Conservation (phyloP, 2,113 vertebrate species). For the Hipposideros armiger region DNA sequence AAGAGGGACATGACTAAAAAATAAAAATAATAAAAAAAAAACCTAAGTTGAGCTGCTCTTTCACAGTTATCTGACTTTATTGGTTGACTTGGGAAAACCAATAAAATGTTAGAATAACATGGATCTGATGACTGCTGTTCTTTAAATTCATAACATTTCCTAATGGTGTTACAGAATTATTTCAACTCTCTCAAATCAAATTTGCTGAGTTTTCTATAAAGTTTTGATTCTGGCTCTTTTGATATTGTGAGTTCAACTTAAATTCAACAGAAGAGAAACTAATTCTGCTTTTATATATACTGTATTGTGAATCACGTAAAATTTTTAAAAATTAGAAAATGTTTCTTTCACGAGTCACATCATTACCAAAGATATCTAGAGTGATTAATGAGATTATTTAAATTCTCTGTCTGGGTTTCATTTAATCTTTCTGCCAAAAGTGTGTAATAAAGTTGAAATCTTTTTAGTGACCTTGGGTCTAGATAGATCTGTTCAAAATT, state of each 20-base stretch:
- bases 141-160: conserved; percentile 1
- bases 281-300: background rate
- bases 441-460: conserved; percentile 30
- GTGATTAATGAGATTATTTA: conserved; percentile 30
- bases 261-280: conserved; percentile 45
- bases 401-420: background rate
- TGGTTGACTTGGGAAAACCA: background rate
- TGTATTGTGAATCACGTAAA: background rate
- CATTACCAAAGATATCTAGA: background rate
- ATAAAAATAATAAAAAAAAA: background rate
- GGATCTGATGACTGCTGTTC: background rate
- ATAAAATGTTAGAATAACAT: background rate
- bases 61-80: background rate
- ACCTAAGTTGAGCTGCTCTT: background rate
- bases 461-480: conserved; percentile 1
- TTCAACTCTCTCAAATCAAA: conserved; percentile 38
- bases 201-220: conserved; percentile 40
- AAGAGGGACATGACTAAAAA: background rate
- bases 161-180: conserved; percentile 25
- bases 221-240: conserved; percentile 18
- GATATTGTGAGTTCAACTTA: background rate
- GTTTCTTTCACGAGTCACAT: background rate
- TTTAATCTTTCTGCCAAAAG: background rate
- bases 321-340: conserved; percentile 20
- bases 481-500: background rate